Base-by-base conservation (phyloP, 2,797 vertebrate species). In the Tauraco hartlaubi region DNA sequence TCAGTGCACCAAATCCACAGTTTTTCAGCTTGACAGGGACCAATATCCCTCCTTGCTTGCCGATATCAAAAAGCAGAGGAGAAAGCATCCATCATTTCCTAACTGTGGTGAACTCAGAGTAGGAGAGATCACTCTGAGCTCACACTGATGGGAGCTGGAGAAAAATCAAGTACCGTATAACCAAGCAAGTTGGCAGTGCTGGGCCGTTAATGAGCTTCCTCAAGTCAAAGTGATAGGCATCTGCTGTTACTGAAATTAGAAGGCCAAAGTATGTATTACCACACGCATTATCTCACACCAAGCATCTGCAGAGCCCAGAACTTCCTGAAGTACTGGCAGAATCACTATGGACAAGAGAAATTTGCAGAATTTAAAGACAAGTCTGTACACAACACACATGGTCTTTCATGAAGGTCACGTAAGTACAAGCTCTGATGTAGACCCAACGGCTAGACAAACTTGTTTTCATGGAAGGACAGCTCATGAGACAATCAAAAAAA, bases 241-340 rank as follows among this genome's bases (percentile, higher is more conserved):
- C 93, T 90, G 76, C 83, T 96, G 66, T 35, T 84, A 31, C 85
- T 62, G 83, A 91, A 91, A 88, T 92, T 41, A 95, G 92, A 74
- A 87, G 81, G 56, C 74, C 63, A n/a, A 87, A 85, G 28, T 29
- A 76, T 18, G 5, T 39, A 88, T 90, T 81, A 72, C 35, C 55
- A 83, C n/a, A 25, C 1, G 0, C 29, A 69, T 81, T 93, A 93
- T 82, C 88, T 84, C 69, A 31, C 73, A 90, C 14, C 59, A 81
- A 59, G 58, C 71, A 95, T 81, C 93, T 81, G 73, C 79, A 90
- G 76, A 90, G 88, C n/a, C 93, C 88, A 86, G 90, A 96, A 94
- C 62, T 97, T 96, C 94, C 74, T 88, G 94, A 96, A 95, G 55
- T 66, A 90, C 96, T 14, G 25, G 95, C 66, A 91, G 76, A 78